phyloP scores from a whole-genome alignment of 92 coral and sea anemone genomes.

The Actinernus sp. region DNA sequence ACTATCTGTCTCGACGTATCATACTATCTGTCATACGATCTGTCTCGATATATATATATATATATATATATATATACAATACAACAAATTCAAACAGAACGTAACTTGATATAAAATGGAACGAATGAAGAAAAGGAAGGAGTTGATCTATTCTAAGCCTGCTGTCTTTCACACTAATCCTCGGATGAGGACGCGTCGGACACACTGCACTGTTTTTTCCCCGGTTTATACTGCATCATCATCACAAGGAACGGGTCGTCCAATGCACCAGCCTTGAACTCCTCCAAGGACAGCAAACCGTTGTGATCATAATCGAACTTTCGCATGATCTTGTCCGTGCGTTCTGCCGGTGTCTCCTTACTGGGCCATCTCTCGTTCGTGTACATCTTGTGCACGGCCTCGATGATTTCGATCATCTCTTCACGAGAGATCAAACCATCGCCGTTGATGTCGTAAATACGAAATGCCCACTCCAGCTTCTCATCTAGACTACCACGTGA shows the following conservation, averaged over 20 bases:
- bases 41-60: too few species aligned
- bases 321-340: slow-evolving; percentile 85
- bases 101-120: too few species aligned
- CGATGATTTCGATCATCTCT: slow-evolving; percentile 89
- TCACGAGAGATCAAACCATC: slow-evolving; percentile 82
- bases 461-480: slow-evolving; percentile 97
- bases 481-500: slow-evolving; percentile 94
- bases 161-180: too few species aligned
- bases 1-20: too few species aligned
- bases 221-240: slow-evolving; percentile 85
- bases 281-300: slow-evolving; percentile 83
- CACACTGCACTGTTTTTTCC: too few species aligned
- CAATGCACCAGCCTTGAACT: slow-evolving; percentile 86
- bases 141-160: too few species aligned
- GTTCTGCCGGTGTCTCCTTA: slow-evolving; percentile 74
- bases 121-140: too few species aligned
- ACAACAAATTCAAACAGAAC: too few species aligned
- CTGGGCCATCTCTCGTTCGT: slow-evolving; percentile 48
- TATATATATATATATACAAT: too few species aligned
- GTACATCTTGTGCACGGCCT: slow-evolving; percentile 80
- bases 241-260: slow-evolving; percentile 91
- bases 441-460: slow-evolving; percentile 91
- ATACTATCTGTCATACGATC: too few species aligned
- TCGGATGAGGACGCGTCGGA: too few species aligned
- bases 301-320: slow-evolving; percentile 83